Conservation (phyloP, 2,797 vertebrate genomes). For the Luscinia megarhynchos region DNA sequence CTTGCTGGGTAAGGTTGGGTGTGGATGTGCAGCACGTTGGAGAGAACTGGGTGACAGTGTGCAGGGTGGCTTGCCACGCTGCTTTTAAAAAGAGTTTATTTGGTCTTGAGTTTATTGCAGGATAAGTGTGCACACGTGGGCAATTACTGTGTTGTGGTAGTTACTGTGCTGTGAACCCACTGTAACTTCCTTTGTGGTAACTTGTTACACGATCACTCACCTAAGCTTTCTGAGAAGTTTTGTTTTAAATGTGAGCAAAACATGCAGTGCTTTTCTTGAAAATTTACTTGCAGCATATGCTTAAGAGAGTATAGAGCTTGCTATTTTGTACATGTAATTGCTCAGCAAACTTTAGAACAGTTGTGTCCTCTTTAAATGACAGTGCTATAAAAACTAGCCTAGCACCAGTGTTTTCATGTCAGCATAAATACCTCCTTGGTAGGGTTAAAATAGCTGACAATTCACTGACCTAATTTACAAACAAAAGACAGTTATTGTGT, state of each 20-base stretch:
- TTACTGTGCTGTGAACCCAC: neutral
- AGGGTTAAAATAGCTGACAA: neutral
- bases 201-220: neutral
- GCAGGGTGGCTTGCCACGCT: neutral
- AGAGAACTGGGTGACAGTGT: neutral
- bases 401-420: neutral
- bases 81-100: neutral
- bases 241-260: neutral
- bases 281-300: neutral
- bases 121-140: neutral
- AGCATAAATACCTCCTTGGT: neutral
- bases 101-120: neutral
- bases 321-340: neutral
- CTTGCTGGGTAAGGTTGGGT: conserved; percentile 14
- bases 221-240: neutral
- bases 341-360: neutral
- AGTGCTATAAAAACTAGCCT: neutral
- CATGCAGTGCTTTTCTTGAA: neutral
- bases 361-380: neutral
- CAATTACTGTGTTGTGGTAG: neutral
- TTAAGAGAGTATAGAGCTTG: neutral
- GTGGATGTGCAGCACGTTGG: neutral
- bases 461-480: neutral
- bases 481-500: neutral
- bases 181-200: neutral